phyloP scores from a whole-genome alignment of 2,113 vertebrate genomes.

The Fulmarus glacialis region DNA sequence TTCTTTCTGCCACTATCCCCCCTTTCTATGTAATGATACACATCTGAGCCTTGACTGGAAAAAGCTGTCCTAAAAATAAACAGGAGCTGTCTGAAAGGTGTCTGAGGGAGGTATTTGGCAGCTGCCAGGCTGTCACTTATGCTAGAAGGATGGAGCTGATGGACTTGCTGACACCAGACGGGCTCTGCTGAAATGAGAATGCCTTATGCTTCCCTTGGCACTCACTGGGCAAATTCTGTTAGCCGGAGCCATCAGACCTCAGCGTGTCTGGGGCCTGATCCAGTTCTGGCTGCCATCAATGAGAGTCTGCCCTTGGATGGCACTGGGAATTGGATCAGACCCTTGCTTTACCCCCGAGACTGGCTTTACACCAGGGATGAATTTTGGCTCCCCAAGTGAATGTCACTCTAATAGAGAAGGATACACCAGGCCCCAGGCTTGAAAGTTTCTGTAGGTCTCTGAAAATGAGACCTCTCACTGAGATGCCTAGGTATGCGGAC shows the following conservation, averaged over 20 bases:
- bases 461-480: background rate
- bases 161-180: slow-evolving; percentile 22
- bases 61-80: slow-evolving; percentile 67
- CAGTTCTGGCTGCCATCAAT: background rate
- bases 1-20: background rate
- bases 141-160: slow-evolving; percentile 11
- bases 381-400: background rate
- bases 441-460: background rate
- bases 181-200: background rate
- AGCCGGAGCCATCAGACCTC: background rate
- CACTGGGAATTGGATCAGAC: background rate
- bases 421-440: background rate
- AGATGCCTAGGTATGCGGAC: background rate
- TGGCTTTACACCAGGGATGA: background rate
- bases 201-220: slow-evolving; percentile 54
- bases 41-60: slow-evolving; percentile 20
- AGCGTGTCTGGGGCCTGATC: background rate
- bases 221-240: background rate
- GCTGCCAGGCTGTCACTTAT: slow-evolving; percentile 50
- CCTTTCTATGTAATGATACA: background rate
- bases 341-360: background rate
- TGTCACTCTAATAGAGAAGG: background rate
- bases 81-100: slow-evolving; percentile 63
- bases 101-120: slow-evolving; percentile 64
- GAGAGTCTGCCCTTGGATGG: slow-evolving; percentile 36